Percentiles rank a stretch among this genome's conserved stretches.
Conservation (phyloP, 2,888 invertebrate genomes). For the Leptinotarsa peninsularis region DNA sequence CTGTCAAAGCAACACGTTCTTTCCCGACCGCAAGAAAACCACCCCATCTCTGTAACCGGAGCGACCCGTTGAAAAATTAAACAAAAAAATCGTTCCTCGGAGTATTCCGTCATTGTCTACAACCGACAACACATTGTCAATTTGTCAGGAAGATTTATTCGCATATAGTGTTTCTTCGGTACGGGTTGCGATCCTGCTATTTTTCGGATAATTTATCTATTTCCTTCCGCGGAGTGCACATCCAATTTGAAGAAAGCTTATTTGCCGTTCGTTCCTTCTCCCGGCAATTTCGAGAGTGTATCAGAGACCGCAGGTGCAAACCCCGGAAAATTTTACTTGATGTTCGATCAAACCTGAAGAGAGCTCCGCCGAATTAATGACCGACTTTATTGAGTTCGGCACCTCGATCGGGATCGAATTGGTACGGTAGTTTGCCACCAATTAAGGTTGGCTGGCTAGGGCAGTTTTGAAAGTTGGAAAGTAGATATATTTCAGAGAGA, state of each 20-base stretch:
- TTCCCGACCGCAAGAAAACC: background rate
- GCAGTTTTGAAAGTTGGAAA: too few species aligned
- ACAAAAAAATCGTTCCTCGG: slow-evolving; percentile 16
- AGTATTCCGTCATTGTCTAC: slow-evolving; percentile 38
- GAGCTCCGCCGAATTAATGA: slow-evolving; percentile 43
- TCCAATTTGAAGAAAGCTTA: slow-evolving; percentile 63
- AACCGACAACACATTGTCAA: slow-evolving; percentile 55
- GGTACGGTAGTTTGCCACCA: background rate
- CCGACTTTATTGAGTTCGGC: slow-evolving; percentile 22
- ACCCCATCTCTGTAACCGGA: background rate
- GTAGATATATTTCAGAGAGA: too few species aligned
- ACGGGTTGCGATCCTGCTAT: slow-evolving; percentile 1
- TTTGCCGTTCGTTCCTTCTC: slow-evolving; percentile 55
- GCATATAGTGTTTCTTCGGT: slow-evolving; percentile 16
- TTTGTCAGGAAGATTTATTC: slow-evolving; percentile 62
- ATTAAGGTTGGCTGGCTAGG: background rate
- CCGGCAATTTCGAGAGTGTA: slow-evolving; percentile 55
- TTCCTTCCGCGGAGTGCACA: slow-evolving; percentile 60
- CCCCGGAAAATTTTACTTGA: slow-evolving; percentile 56
- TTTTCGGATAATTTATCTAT: slow-evolving; percentile 63
- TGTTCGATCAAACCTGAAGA: slow-evolving; percentile 51
- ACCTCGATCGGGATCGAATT: background rate
- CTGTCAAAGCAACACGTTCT: background rate
- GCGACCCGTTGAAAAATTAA: slow-evolving; percentile 8
- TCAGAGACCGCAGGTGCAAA: slow-evolving; percentile 59